phyloP scores from a whole-genome alignment of 2,888 invertebrate species.

The Rutpela maculata region DNA sequence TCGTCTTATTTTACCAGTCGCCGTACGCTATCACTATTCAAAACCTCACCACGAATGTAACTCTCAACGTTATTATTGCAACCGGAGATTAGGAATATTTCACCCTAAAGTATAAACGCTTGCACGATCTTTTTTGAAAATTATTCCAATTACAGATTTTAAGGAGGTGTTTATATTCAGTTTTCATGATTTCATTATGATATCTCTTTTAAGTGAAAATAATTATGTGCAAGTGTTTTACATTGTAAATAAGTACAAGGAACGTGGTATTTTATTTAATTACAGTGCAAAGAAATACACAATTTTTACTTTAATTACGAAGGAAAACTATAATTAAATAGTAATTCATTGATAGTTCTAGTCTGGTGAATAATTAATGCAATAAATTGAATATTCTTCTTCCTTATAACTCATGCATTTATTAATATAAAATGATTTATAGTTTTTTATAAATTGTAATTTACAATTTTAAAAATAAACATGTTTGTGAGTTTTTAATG shows the following conservation, averaged over 20 bases:
- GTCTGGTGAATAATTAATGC: conserved; percentile 5
- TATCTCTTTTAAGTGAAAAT: background rate
- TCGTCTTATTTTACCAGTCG: conserved; percentile 24
- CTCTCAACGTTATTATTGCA: conserved; percentile 30
- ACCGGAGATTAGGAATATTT: conserved; percentile 54
- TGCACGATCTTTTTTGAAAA: background rate
- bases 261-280: background rate
- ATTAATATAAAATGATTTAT: too few species aligned
- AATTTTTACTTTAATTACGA: conserved; percentile 15
- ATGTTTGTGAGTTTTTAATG: too few species aligned
- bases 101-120: conserved; percentile 42
- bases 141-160: background rate
- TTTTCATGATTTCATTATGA: background rate
- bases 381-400: too few species aligned
- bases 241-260: background rate
- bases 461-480: too few species aligned
- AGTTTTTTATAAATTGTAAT: too few species aligned
- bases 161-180: background rate
- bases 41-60: conserved; percentile 14
- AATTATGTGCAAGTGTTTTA: background rate
- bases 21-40: background rate
- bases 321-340: background rate
- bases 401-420: too few species aligned
- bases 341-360: conserved; percentile 13
- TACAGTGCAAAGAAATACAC: background rate